phyloP scores from a whole-genome alignment of 1,140 invertebrate species.

The Pogonus chalceus region DNA sequence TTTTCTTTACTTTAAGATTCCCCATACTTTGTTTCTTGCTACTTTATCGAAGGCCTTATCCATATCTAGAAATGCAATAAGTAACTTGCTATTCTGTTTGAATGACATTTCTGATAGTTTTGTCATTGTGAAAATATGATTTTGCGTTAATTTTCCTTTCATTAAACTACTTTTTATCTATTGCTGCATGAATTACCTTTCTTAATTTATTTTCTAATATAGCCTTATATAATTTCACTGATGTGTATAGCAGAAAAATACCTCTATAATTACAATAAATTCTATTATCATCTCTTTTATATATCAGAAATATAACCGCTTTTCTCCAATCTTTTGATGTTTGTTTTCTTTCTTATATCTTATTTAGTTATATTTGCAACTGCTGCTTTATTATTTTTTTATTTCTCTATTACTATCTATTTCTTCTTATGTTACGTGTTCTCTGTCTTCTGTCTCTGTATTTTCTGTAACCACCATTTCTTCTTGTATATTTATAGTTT shows the following conservation, averaged over 20 bases:
- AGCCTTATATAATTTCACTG: conserved; percentile 7
- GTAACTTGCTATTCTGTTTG: not conserved
- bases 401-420: conserved; percentile 10
- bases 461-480: no score
- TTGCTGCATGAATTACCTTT: no score
- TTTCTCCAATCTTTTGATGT: conserved; percentile 15
- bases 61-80: conserved; percentile 8
- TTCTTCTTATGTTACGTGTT: conserved; percentile 13
- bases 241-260: conserved; percentile 9
- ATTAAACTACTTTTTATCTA: no score
- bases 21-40: conserved; percentile 5
- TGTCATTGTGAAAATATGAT: conserved; percentile 8
- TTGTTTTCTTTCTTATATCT: conserved; percentile 14
- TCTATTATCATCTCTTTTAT: conserved; percentile 16
- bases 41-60: conserved; percentile 12
- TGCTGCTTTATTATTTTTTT: conserved; percentile 14
- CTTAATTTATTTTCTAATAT: no score
- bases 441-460: no score
- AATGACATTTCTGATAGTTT: no score
- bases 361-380: conserved; percentile 10
- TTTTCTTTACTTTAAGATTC: conserved; percentile 1
- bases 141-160: not conserved
- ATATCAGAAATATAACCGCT: conserved; percentile 15
- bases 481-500: no score
- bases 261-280: conserved; percentile 10